Conservation (phyloP, 2,113 vertebrate species). For the Canis aureus region DNA sequence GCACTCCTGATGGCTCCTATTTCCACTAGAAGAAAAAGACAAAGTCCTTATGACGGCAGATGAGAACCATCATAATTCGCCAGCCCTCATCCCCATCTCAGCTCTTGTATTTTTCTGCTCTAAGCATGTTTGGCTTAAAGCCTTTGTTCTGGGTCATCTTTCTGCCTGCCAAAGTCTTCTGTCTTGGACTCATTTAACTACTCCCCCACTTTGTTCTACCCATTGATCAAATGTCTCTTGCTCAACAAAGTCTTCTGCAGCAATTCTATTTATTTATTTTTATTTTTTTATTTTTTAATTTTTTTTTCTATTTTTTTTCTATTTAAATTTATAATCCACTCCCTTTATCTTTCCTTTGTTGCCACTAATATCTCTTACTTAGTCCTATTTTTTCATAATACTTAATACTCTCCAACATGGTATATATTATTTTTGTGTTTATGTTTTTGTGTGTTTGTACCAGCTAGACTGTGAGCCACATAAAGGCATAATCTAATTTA, state of each 20-base stretch:
- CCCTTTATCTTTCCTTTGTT: neutral
- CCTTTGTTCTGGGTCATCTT: neutral
- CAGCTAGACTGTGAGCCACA: neutral
- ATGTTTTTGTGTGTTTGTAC: neutral
- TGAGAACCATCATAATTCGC: neutral
- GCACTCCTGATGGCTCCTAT: neutral
- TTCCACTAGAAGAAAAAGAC: neutral
- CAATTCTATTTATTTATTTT: neutral
- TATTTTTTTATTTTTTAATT: too few relatives aligned
- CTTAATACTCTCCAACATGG: neutral
- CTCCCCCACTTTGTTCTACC: neutral
- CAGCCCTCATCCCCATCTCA: rapidly evolving
- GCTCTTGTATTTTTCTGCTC: neutral
- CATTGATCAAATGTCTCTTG: neutral
- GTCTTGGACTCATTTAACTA: neutral
- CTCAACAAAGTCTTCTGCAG: neutral
- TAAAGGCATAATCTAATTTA: neutral
- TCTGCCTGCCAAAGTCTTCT: neutral
- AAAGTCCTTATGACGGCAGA: neutral
- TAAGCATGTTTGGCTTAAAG: neutral
- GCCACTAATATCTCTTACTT: neutral
- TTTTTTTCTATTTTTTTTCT: neutral
- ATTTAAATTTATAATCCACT: neutral
- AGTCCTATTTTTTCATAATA: neutral
- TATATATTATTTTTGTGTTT: neutral